phyloP scores from a whole-genome alignment of 2,888 invertebrate genomes.

The Congeria kusceri region DNA sequence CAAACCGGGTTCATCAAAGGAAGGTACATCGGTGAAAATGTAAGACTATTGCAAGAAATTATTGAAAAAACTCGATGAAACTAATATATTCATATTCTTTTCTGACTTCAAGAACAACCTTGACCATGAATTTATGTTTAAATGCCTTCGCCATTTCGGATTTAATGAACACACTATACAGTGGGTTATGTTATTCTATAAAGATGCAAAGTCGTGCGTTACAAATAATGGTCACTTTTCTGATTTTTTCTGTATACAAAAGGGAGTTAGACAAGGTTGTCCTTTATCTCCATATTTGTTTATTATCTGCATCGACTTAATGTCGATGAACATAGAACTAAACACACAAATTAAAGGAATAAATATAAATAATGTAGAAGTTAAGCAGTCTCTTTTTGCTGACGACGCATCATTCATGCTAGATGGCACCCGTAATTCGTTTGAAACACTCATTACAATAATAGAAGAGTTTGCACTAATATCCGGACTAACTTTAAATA shows the following conservation, averaged over 20 bases:
- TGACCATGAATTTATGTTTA: neutral
- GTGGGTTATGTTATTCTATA: neutral
- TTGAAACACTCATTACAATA: no score
- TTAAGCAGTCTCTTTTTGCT: no score
- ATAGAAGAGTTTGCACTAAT: no score
- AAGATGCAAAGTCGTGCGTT: neutral
- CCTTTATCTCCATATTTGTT: neutral
- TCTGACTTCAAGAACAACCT: neutral
- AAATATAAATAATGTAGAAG: neutral
- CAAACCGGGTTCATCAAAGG: neutral
- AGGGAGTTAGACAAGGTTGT: neutral
- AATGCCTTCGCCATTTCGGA: neutral
- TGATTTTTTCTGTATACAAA: neutral
- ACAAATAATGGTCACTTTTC: neutral
- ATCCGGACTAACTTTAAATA: no score
- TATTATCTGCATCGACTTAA: neutral
- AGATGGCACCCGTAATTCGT: neutral
- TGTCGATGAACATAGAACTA: neutral
- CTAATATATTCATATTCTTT: neutral
- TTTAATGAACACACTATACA: no score
- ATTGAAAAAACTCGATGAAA: neutral
- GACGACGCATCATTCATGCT: no score
- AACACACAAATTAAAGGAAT: neutral
- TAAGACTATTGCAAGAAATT: neutral
- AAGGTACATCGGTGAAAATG: neutral